A percentile compares a stretch with the other conserved stretches of the same genome.
Evolutionary conservation across 2,888 invertebrate species (phyloP).

Genomic region (Julus scandinavius): DNA sequence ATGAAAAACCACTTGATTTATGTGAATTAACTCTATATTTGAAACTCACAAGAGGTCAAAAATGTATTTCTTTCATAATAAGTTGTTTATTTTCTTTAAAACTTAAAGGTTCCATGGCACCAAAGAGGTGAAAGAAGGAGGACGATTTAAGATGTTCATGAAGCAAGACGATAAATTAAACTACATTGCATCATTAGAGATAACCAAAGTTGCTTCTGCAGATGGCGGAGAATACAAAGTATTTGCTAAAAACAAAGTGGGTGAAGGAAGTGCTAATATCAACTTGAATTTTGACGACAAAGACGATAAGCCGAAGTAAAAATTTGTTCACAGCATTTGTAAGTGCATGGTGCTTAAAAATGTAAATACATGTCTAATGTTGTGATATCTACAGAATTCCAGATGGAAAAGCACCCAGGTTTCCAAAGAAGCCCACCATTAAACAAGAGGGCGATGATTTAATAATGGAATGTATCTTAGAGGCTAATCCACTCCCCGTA

Average conservation of each 20-base stretch:
- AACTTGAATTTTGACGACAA: constrained; percentile 97
- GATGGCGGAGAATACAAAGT: constrained; percentile 99
- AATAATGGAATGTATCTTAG: constrained; percentile 94
- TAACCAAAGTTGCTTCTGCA: constrained; percentile 85
- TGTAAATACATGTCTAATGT: not conserved
- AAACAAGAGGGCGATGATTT: constrained; percentile 92
- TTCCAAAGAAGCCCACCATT: constrained; percentile 96
- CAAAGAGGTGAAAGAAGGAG: constrained; percentile 82
- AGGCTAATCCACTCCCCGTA: constrained; percentile 94
- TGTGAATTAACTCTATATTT: no score
- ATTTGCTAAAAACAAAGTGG: constrained; percentile 97
- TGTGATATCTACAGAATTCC: constrained; percentile 78
- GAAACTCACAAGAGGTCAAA: no score
- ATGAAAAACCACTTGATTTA: no score
- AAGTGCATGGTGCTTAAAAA: not conserved
- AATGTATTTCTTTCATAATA: no score
- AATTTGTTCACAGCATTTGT: not conserved
- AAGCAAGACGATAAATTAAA: constrained; percentile 86
- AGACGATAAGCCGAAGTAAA: constrained; percentile 72
- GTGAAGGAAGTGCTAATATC: constrained; percentile 99
- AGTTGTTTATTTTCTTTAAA: no score
- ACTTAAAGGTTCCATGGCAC: constrained; percentile 71
- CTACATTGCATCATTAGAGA: constrained; percentile 90
- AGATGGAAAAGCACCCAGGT: constrained; percentile 93
- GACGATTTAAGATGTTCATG: constrained; percentile 84